Conservation (phyloP, 2,888 invertebrate genomes). For the Lepidochitona cinerea region DNA sequence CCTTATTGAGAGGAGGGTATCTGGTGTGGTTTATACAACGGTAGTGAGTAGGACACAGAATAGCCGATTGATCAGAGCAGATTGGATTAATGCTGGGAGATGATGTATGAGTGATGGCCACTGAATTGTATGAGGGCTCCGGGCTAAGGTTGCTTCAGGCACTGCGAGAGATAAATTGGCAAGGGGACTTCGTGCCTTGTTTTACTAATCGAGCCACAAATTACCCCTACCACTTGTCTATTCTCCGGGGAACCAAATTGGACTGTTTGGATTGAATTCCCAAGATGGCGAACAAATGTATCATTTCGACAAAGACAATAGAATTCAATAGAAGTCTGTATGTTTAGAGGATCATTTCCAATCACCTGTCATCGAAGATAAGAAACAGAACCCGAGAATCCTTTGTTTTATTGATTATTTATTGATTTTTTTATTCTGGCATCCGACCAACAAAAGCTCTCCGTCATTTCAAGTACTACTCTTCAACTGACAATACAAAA, state of each 20-base stretch:
- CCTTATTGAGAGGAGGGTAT: too few species aligned
- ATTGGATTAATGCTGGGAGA: not conserved
- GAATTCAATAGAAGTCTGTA: not conserved
- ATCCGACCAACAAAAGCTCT: too few species aligned
- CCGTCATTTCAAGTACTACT: too few species aligned
- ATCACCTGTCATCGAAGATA: not conserved
- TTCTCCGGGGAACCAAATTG: not conserved
- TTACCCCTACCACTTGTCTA: constrained; percentile 6
- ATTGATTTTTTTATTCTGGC: too few species aligned
- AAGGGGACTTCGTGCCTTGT: constrained; percentile 9
- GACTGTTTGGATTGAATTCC: constrained; percentile 9
- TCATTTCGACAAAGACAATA: not conserved
- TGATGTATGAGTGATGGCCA: constrained; percentile 1
- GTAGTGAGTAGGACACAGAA: not conserved
- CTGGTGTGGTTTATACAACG: too few species aligned
- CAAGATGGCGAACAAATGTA: not conserved
- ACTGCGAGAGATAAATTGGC: not conserved
- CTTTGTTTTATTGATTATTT: not conserved
- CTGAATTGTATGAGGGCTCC: not conserved
- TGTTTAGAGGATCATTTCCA: not conserved
- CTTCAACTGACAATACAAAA: too few species aligned
- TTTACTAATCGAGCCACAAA: constrained; percentile 8
- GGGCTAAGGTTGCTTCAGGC: not conserved
- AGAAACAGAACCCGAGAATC: not conserved
- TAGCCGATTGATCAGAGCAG: not conserved